These are phyloP conservation scores for Melanotaenia nigrans DNA, from an alignment of 2,797 vertebrate species.

Conservation along the genomic window DNA sequence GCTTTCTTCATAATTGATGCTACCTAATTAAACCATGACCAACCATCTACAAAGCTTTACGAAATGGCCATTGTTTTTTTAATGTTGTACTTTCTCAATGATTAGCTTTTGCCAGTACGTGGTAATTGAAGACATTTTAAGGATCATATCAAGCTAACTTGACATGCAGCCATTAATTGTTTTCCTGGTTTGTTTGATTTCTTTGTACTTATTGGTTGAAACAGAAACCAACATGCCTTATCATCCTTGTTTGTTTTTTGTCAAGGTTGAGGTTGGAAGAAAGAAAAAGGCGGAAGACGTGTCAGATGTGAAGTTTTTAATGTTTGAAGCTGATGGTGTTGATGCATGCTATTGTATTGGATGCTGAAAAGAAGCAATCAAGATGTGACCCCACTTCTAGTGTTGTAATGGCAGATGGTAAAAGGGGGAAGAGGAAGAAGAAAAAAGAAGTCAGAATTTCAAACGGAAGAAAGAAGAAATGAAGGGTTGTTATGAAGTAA, in stretches of 20 bases:
- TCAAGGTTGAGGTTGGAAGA: constrained; percentile 99
- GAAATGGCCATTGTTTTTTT: not conserved
- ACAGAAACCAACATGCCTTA: constrained; percentile 78
- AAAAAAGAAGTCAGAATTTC: constrained; percentile 88
- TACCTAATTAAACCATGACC: not conserved
- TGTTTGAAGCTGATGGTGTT: constrained; percentile 99
- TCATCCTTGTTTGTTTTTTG: constrained; percentile 85
- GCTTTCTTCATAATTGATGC: not conserved
- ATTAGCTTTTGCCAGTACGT: not conserved
- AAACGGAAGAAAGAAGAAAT: constrained; percentile 99
- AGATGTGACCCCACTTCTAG: constrained; percentile 80
- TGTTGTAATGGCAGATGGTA: constrained; percentile 82
- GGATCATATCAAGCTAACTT: constrained; percentile 20
- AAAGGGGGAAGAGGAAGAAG: constrained; percentile 80
- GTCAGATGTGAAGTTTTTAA: constrained; percentile 97
- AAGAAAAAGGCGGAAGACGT: constrained; percentile 99
- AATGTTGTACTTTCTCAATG: not conserved
- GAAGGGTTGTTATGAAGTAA: constrained; percentile 88
- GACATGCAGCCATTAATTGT: constrained; percentile 42
- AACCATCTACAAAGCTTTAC: not conserved
- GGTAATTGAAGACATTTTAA: not conserved
- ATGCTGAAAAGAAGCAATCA: constrained; percentile 87
- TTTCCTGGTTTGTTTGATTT: constrained; percentile 52
- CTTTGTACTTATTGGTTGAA: constrained; percentile 59
- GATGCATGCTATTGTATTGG: constrained; percentile 95